These are phyloP conservation scores for Athetis lepigone DNA, from an alignment of 2,888 invertebrate species.

Conservation along the genomic window DNA sequence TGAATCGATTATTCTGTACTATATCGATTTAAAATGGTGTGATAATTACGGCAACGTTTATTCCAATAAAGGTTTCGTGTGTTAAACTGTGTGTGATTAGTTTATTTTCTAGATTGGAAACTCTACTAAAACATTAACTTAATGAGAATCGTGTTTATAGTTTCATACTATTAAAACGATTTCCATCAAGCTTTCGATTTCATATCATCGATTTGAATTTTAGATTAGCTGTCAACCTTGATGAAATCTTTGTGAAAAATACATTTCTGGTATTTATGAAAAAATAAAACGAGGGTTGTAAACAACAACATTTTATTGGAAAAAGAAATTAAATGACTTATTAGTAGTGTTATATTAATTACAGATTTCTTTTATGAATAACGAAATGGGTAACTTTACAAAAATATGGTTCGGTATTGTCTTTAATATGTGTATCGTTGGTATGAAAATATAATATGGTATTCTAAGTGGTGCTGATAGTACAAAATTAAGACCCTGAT, in stretches of 20 bases:
- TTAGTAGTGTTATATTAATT: constrained; percentile 10
- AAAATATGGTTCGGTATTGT: constrained; percentile 53
- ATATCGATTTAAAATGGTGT: neutral
- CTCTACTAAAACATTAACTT: constrained; percentile 16
- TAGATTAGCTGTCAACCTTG: neutral
- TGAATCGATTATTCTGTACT: neutral
- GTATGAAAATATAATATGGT: constrained; percentile 28
- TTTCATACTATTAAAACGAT: too few species aligned
- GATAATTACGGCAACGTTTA: neutral
- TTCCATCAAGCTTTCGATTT: too few species aligned
- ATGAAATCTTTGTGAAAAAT: neutral
- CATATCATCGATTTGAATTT: neutral
- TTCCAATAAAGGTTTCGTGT: neutral
- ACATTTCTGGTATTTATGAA: neutral
- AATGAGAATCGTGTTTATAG: constrained; percentile 15
- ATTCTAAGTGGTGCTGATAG: neutral
- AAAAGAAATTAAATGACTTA: constrained; percentile 56
- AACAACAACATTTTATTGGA: constrained; percentile 67
- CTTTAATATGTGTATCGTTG: constrained; percentile 21
- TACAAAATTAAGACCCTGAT: neutral
- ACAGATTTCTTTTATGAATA: constrained; percentile 6
- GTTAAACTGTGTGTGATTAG: neutral
- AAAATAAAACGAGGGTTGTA: constrained; percentile 51
- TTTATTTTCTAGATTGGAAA: constrained; percentile 5
- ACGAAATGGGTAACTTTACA: constrained; percentile 26